Percentiles rank a stretch among this genome's conserved stretches.
phyloP scores from a whole-genome alignment of 2,113 vertebrate species.

The Cygnus buccinator region DNA sequence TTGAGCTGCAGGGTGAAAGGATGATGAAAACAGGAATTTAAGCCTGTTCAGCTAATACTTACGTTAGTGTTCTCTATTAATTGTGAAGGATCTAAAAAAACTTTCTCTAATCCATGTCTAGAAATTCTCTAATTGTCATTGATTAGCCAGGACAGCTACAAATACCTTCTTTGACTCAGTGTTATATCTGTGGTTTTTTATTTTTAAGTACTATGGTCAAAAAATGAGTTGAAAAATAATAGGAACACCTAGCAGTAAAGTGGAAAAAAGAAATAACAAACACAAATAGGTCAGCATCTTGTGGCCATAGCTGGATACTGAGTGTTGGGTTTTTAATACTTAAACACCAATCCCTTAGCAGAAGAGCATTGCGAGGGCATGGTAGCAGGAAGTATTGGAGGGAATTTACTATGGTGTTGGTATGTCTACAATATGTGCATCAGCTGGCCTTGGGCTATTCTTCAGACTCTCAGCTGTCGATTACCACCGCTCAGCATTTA shows the following conservation, averaged over 20 bases:
- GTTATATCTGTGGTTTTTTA: neutral
- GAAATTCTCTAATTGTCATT: neutral
- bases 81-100: neutral
- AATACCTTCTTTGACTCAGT: neutral
- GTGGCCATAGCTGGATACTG: neutral
- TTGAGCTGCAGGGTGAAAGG: neutral
- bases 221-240: neutral
- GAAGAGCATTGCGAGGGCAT: neutral
- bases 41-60: neutral
- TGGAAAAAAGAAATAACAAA: neutral
- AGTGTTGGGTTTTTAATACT: neutral
- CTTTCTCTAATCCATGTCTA: neutral
- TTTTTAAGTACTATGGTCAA: neutral
- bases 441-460: neutral
- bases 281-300: neutral
- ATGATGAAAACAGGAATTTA: neutral
- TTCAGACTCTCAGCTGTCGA: neutral
- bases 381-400: neutral
- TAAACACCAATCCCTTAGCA: neutral
- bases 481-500: neutral
- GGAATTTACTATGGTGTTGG: neutral
- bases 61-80: neutral
- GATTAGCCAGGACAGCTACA: neutral
- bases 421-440: neutral
- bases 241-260: neutral